Evolutionary conservation across 2,888 invertebrate genomes (phyloP), one percentile per base, ranked within the genome.

Genomic region (Leptarthrus brevirostris): DNA sequence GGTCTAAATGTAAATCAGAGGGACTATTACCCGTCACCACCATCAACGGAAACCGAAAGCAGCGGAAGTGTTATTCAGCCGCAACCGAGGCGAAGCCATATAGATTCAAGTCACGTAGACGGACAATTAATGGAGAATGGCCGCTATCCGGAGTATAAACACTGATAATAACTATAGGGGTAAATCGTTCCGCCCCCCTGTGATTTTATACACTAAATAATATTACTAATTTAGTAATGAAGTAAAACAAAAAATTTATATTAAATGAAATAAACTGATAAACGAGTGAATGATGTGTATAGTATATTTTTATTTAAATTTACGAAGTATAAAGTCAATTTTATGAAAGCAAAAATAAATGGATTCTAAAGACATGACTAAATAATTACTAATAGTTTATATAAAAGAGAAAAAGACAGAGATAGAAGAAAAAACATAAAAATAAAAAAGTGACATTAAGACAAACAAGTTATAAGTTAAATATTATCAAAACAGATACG

Each of bases 141-240:
- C 81, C 88, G 89, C 79, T 90, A 90, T 86, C 90, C 91, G 84
- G 91, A 92, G 87, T 91, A 91, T 88, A 91, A 90, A 87, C 91
- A 91, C 90, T 91, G 90, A 90, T 90, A 85, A 82, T 84, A 82
- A 78, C 79, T 78, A 61, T 73, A 76, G 78, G 78, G 79, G 79
- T 74, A 75, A 74, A 49, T 58, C 52, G 54, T 66, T 73, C 74
- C 74, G 58, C 74, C 77, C 75, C 58, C 75, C 75, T 64, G 73
- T 76, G 74, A 76, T 76, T 74, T 74, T 75, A 66, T 75, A 75
- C 52, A 72, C 36, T 47, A 52, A 47, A 16, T 26, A 44, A 52
- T 66, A 66, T 49, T 52, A 69, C 49, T 30, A 26, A 49, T 52
- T 44, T 30, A 72, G 34, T 61, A 72, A 70, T 26, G 26, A 61